Evolutionary conservation across 2,113 vertebrate genomes (phyloP).

Genomic region (Cephalopholis sonnerati): DNA sequence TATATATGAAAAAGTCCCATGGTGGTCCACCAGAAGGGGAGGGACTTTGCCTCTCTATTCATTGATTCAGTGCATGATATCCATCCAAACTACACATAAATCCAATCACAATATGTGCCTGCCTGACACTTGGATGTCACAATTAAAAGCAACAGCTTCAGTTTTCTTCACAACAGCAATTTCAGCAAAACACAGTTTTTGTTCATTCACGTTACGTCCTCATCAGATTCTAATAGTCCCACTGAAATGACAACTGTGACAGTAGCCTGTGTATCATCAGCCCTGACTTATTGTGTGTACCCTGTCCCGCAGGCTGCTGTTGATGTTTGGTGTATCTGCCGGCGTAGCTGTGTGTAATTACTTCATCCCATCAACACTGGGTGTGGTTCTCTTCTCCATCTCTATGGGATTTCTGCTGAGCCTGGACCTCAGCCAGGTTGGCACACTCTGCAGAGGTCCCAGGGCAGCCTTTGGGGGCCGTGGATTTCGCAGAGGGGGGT

Average conservation of each 20-base stretch:
- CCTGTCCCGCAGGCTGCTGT: slow-evolving; percentile 87
- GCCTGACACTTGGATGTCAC: background rate
- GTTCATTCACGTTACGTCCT: background rate
- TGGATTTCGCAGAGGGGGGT: slow-evolving; percentile 70
- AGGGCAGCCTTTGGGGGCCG: slow-evolving; percentile 69
- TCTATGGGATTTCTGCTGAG: slow-evolving; percentile 94
- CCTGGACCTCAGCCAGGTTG: slow-evolving; percentile 91
- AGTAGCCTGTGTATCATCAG: slow-evolving; percentile 12
- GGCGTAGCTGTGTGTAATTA: slow-evolving; percentile 89
- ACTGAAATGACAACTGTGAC: slow-evolving; percentile 32
- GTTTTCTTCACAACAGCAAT: background rate
- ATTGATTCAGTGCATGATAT: background rate
- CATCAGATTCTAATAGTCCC: background rate
- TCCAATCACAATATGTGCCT: background rate
- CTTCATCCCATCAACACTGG: slow-evolving; percentile 93
- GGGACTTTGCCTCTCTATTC: background rate
- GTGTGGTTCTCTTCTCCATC: slow-evolving; percentile 93
- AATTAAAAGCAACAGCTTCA: background rate
- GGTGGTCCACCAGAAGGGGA: no score
- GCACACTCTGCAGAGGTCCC: slow-evolving; percentile 81
- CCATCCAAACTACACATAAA: background rate
- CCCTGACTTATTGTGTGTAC: slow-evolving; percentile 16
- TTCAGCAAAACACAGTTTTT: background rate
- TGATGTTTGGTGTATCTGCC: slow-evolving; percentile 92
- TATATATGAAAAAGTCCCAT: no score